Percentiles rank a stretch among this genome's conserved stretches.
These are phyloP conservation scores for Spisula solida DNA, from an alignment of 2,888 invertebrate genomes.

Conservation along the genomic window DNA sequence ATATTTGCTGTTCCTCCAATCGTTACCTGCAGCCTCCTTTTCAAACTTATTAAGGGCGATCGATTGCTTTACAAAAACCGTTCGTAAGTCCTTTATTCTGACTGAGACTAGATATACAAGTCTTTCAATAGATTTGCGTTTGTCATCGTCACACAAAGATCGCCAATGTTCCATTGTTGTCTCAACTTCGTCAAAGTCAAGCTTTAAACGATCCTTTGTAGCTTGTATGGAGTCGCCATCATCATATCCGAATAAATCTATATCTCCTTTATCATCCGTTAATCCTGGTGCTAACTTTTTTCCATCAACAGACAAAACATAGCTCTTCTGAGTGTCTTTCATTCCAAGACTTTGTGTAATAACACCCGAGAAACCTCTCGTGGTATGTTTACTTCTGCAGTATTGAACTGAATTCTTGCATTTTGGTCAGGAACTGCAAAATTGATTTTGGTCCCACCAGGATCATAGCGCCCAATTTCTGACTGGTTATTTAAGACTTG, in stretches of 20 bases:
- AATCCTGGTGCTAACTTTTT: constrained; percentile 57
- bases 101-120: neutral
- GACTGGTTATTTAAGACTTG: no score
- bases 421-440: constrained; percentile 49
- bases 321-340: constrained; percentile 27
- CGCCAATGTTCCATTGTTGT: neutral
- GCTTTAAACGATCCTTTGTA: constrained; percentile 27
- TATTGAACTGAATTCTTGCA: neutral
- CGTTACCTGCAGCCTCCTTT: constrained; percentile 41
- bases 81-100: constrained; percentile 47
- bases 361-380: constrained; percentile 42
- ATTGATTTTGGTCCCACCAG: constrained; percentile 36
- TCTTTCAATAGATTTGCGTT: neutral
- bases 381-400: constrained; percentile 12
- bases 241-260: constrained; percentile 52
- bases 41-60: constrained; percentile 37
- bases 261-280: constrained; percentile 24
- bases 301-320: constrained; percentile 54
- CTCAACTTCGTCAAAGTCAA: constrained; percentile 26
- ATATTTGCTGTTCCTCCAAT: constrained; percentile 38
- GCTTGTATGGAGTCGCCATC: constrained; percentile 30
- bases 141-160: neutral
- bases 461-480: no score
- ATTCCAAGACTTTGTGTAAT: constrained; percentile 26
- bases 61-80: constrained; percentile 22